Percentiles rank a stretch among this genome's conserved stretches.
These are phyloP conservation scores for Sceloporus tristichus DNA, from an alignment of 2,113 vertebrate genomes.

Conservation along the genomic window DNA sequence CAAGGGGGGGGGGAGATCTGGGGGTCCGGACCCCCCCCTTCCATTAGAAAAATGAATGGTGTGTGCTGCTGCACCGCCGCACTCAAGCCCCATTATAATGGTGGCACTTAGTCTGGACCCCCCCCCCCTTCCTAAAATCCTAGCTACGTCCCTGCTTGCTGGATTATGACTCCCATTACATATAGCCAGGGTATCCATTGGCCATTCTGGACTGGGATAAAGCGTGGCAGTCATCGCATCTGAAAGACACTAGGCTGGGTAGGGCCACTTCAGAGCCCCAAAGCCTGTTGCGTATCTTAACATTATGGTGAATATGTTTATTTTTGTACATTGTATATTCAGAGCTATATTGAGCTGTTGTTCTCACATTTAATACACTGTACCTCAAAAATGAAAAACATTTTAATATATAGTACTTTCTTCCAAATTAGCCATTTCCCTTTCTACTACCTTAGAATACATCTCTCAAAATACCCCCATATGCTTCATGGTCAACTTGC, in stretches of 20 bases:
- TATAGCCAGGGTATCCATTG: not conserved
- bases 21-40: too few species aligned
- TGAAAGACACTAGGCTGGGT: not conserved
- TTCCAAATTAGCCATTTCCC: not conserved
- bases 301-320: not conserved
- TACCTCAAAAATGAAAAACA: not conserved
- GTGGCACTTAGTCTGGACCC: too few species aligned
- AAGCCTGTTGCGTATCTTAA: not conserved
- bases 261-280: not conserved
- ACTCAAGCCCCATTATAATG: too few species aligned
- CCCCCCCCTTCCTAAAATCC: too few species aligned
- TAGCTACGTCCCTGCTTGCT: too few species aligned
- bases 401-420: not conserved
- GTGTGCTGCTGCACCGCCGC: too few species aligned
- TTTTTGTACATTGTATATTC: not conserved
- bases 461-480: not conserved
- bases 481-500: not conserved
- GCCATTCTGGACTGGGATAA: not conserved
- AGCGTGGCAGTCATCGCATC: not conserved
- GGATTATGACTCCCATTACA: not conserved
- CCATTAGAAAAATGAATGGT: too few species aligned
- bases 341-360: not conserved
- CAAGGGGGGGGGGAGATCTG: too few species aligned
- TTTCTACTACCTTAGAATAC: not conserved
- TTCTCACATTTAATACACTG: not conserved